Percentiles rank a stretch among this genome's conserved stretches.
phyloP scores from a whole-genome alignment of 2,888 invertebrate genomes.

The Phragmatobia fuliginosa region DNA sequence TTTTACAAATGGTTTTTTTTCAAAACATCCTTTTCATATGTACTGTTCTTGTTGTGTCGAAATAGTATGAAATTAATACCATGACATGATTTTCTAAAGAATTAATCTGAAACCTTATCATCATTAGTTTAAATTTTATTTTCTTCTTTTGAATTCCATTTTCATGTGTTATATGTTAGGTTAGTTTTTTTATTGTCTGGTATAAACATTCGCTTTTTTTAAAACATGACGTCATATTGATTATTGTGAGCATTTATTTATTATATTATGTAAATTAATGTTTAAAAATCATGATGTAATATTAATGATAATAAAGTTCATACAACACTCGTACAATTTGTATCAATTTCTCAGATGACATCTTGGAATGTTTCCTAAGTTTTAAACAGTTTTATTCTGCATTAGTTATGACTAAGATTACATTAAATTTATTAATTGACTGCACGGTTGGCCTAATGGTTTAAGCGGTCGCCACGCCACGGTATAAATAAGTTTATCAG shows the following conservation, averaged over 20 bases:
- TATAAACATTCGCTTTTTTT: slow-evolving; percentile 67
- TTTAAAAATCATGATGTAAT: slow-evolving; percentile 82
- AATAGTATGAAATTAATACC: slow-evolving; percentile 5
- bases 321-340: slow-evolving; percentile 56
- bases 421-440: too few relatives aligned
- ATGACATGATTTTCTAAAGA: background rate
- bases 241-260: slow-evolving; percentile 83
- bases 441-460: too few relatives aligned
- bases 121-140: slow-evolving; percentile 23
- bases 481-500: too few relatives aligned
- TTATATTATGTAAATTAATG: slow-evolving; percentile 78
- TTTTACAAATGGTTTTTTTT: too few relatives aligned
- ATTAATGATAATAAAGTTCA: slow-evolving; percentile 79
- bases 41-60: background rate
- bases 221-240: slow-evolving; percentile 70
- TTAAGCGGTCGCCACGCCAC: too few relatives aligned
- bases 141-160: slow-evolving; percentile 31
- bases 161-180: slow-evolving; percentile 44
- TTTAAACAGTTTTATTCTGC: too few relatives aligned
- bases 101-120: slow-evolving; percentile 8
- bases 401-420: too few relatives aligned
- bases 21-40: too few relatives aligned
- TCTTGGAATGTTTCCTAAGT: too few relatives aligned
- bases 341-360: background rate
- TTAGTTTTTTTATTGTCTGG: slow-evolving; percentile 58